These are phyloP conservation scores for Tragelaphus buxtoni DNA, from an alignment of 2,113 vertebrate species.

Conservation along the genomic window DNA sequence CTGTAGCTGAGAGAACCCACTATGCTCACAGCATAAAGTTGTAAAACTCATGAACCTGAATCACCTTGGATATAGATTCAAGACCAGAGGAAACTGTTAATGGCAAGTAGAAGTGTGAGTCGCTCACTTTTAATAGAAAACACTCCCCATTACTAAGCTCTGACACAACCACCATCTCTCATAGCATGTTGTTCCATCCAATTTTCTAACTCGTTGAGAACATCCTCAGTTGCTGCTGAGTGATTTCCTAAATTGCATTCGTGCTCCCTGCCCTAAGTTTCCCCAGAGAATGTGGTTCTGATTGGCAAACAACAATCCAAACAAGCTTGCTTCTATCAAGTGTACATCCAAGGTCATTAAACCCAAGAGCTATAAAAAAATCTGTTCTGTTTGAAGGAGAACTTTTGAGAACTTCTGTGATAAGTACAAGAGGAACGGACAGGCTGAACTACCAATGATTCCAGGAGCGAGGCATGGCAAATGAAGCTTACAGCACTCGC, in stretches of 20 bases:
- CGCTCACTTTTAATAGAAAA: constrained; percentile 56
- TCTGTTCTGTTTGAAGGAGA: not conserved
- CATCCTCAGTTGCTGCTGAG: constrained; percentile 68
- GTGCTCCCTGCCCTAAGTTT: constrained; percentile 38
- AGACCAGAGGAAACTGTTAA: not conserved
- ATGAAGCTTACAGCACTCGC: rapidly evolving
- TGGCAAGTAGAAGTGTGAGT: constrained; percentile 1
- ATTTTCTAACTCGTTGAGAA: constrained; percentile 72
- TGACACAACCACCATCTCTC: constrained; percentile 52
- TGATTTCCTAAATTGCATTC: constrained; percentile 70
- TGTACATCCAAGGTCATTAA: constrained; percentile 54
- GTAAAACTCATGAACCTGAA: not conserved
- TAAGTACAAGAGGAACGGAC: not conserved
- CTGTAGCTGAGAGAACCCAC: not conserved
- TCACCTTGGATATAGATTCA: not conserved
- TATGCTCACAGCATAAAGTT: not conserved
- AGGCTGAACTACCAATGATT: not conserved
- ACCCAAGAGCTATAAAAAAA: constrained; percentile 15
- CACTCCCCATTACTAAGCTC: constrained; percentile 44
- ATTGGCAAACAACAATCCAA: constrained; percentile 66
- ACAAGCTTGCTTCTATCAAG: constrained; percentile 52
- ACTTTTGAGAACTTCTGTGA: not conserved
- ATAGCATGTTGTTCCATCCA: constrained; percentile 62
- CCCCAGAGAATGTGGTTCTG: constrained; percentile 58
- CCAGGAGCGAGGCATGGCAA: not conserved